Evolutionary conservation across 2,888 invertebrate species (phyloP).

Genomic region (Tenodera sinensis): DNA sequence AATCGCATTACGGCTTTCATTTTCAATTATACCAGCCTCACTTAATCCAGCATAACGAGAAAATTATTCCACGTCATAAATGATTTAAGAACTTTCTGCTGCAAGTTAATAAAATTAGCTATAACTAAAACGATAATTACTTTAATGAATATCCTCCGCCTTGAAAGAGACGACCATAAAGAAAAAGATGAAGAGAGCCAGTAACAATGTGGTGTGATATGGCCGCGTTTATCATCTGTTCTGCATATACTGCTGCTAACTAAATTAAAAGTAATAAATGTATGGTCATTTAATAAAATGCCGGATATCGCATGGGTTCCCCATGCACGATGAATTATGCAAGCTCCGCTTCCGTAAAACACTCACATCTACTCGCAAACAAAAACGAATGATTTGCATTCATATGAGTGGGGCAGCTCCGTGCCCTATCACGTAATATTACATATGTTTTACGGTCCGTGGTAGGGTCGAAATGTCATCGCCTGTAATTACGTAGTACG

Average conservation of each 20-base stretch:
- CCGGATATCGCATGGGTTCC: not conserved
- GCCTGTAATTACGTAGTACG: not conserved
- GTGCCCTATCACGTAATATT: not conserved
- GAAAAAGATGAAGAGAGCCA: not conserved
- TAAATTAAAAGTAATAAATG: not conserved
- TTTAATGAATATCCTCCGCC: not conserved
- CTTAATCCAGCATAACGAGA: not conserved
- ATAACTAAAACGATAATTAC: not conserved
- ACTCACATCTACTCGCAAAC: not conserved
- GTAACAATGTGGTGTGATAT: not conserved
- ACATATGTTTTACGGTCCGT: not conserved
- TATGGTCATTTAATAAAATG: not conserved
- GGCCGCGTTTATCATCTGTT: not conserved
- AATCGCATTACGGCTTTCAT: not conserved
- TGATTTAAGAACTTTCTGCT: not conserved
- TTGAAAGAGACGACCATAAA: not conserved
- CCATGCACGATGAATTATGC: not conserved
- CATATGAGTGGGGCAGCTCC: not conserved
- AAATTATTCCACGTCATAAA: not conserved
- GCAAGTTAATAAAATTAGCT: not conserved
- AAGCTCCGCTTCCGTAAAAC: not conserved
- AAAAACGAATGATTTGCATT: not conserved
- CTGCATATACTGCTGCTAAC: not conserved
- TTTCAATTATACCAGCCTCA: not conserved
- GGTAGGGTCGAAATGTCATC: not conserved